Conservation (phyloP, 1,140 invertebrate species). For the Harpegnathos saltator region DNA sequence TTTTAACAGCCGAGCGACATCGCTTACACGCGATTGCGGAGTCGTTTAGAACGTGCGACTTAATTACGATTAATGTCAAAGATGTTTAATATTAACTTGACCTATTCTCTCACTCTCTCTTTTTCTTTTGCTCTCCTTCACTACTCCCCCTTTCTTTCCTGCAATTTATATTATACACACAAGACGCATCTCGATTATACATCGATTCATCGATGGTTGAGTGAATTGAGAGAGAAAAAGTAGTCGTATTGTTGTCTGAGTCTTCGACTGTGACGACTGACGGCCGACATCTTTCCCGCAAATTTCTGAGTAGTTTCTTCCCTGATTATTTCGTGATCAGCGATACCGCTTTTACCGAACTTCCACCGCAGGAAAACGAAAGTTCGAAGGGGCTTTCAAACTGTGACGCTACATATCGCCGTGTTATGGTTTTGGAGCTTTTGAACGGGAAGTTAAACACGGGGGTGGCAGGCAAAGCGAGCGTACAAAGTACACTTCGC, state of each 20-base stretch:
- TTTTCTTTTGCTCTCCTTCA: neutral
- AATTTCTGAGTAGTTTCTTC: slow-evolving; percentile 1
- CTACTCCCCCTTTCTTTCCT: neutral
- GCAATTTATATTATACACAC: too few relatives aligned
- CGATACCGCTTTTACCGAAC: slow-evolving; percentile 37
- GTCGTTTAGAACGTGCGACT: neutral
- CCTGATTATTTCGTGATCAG: slow-evolving; percentile 7
- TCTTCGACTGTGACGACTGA: too few relatives aligned
- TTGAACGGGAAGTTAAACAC: slow-evolving; percentile 62
- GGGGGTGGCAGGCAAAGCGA: slow-evolving; percentile 51
- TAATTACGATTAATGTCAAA: too few relatives aligned
- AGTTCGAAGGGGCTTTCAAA: slow-evolving; percentile 51
- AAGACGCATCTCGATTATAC: too few relatives aligned
- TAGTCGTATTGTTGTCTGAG: neutral
- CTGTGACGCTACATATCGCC: slow-evolving; percentile 35
- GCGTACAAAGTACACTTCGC: slow-evolving; percentile 56
- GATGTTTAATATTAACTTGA: slow-evolving; percentile 20
- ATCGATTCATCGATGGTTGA: too few relatives aligned
- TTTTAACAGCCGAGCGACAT: slow-evolving; percentile 11
- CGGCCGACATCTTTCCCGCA: neutral
- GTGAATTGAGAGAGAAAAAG: neutral
- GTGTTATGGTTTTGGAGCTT: slow-evolving; percentile 59
- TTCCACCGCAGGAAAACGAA: slow-evolving; percentile 48
- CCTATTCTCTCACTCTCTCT: neutral
- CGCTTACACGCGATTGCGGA: neutral